Conservation (phyloP, 2,113 vertebrate species). For the Lagopus muta region DNA sequence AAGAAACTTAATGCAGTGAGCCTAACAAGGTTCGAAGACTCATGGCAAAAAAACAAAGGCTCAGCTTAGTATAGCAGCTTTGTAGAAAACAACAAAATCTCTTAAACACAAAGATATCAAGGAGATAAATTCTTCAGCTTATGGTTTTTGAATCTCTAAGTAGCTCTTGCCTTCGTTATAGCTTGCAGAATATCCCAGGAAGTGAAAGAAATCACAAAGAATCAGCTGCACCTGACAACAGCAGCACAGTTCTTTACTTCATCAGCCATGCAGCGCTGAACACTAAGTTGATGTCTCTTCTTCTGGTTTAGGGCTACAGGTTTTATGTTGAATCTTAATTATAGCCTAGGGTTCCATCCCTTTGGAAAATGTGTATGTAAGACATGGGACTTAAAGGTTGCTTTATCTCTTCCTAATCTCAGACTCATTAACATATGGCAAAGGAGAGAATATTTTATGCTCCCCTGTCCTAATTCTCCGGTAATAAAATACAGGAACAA, state of each 20-base stretch:
- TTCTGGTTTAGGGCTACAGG: neutral
- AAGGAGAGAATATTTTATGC: neutral
- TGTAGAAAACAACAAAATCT: neutral
- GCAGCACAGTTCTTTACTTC: neutral
- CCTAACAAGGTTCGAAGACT: neutral
- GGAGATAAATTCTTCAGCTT: neutral
- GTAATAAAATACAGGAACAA: neutral
- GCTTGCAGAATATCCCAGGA: neutral
- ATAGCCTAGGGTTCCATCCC: neutral
- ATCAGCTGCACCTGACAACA: neutral
- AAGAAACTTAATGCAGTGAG: neutral
- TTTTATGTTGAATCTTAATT: neutral
- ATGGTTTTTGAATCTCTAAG: conserved; percentile 1
- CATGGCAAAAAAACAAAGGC: neutral
- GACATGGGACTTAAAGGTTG: neutral
- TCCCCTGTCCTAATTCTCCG: neutral
- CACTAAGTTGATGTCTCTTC: neutral
- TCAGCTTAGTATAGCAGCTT: neutral
- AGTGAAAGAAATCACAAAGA: neutral
- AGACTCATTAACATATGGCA: neutral
- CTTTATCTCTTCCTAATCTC: neutral
- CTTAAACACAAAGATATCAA: neutral
- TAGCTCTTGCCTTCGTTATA: neutral
- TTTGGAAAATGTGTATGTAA: neutral
- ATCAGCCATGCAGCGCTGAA: neutral